Evolutionary conservation across 2,113 vertebrate genomes (phyloP).

Genomic region (Oenanthe melanoleuca): DNA sequence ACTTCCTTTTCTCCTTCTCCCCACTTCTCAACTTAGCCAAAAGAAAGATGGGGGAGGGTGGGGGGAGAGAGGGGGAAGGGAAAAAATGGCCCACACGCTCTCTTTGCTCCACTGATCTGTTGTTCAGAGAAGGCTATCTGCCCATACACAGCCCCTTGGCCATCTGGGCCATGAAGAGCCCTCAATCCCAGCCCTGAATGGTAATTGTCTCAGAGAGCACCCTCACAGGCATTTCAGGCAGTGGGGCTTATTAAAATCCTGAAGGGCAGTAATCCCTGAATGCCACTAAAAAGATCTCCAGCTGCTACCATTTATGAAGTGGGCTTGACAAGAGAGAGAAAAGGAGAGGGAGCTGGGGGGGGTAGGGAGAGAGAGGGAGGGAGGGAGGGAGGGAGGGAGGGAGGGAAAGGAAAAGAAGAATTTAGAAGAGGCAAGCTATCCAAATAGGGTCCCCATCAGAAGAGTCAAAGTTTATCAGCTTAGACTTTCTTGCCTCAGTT

Average conservation of each 20-base stretch:
- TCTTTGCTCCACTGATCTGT: slow-evolving; percentile 59
- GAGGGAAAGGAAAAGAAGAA: slow-evolving; percentile 34
- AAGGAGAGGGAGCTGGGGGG: slow-evolving; percentile 9
- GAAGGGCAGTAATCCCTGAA: slow-evolving; percentile 86
- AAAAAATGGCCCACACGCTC: background rate
- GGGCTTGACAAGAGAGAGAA: slow-evolving; percentile 71
- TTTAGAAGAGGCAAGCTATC: slow-evolving; percentile 74
- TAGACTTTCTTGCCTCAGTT: slow-evolving; percentile 68
- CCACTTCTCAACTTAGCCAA: background rate
- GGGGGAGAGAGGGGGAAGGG: accelerated
- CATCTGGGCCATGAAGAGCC: slow-evolving; percentile 71
- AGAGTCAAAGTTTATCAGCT: slow-evolving; percentile 71
- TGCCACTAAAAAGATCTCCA: slow-evolving; percentile 82
- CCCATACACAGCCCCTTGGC: slow-evolving; percentile 35
- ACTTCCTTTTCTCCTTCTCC: background rate
- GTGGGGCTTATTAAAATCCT: slow-evolving; percentile 83
- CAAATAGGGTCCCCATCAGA: slow-evolving; percentile 69
- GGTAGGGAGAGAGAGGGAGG: too few species aligned
- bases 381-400: too few species aligned
- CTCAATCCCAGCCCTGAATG: slow-evolving; percentile 68
- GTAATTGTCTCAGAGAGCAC: slow-evolving; percentile 80
- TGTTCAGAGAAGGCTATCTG: slow-evolving; percentile 38
- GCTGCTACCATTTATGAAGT: slow-evolving; percentile 86
- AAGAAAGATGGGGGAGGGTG: accelerated
- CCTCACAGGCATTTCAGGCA: slow-evolving; percentile 79